A percentile compares a stretch with the other conserved stretches of the same genome.
These are phyloP conservation scores for Pogonomyrmex californicus DNA, from an alignment of 1,140 invertebrate species.

Conservation along the genomic window DNA sequence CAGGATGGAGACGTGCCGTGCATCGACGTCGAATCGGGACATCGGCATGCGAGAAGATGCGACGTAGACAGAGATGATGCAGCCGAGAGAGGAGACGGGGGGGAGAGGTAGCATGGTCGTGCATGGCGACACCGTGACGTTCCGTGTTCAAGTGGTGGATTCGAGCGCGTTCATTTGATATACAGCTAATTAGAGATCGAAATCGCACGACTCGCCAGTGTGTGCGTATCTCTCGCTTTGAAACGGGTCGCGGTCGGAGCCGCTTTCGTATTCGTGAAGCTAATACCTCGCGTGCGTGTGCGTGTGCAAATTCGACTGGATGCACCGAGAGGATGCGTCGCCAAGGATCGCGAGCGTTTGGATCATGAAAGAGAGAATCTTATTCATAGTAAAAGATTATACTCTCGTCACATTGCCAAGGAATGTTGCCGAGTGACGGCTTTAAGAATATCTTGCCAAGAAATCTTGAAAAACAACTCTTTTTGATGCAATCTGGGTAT, in stretches of 20 bases:
- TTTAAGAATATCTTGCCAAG: neutral
- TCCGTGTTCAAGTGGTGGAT: constrained; percentile 44
- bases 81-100: neutral
- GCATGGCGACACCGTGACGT: constrained; percentile 27
- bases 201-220: constrained; percentile 78
- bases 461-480: neutral
- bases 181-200: constrained; percentile 86
- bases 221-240: constrained; percentile 33
- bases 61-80: constrained; percentile 39
- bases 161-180: constrained; percentile 79
- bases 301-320: neutral
- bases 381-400: neutral
- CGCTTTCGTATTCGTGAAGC: neutral
- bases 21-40: constrained; percentile 38
- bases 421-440: neutral
- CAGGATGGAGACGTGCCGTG: constrained; percentile 29
- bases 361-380: constrained; percentile 20
- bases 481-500: neutral
- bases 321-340: neutral
- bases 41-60: constrained; percentile 43
- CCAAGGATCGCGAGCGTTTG: neutral
- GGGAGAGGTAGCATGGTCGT: neutral
- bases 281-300: constrained; percentile 11
- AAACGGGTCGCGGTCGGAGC: neutral
- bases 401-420: neutral